These are phyloP conservation scores for Acrobasis suavella DNA, from an alignment of 2,888 invertebrate species.

Conservation along the genomic window DNA sequence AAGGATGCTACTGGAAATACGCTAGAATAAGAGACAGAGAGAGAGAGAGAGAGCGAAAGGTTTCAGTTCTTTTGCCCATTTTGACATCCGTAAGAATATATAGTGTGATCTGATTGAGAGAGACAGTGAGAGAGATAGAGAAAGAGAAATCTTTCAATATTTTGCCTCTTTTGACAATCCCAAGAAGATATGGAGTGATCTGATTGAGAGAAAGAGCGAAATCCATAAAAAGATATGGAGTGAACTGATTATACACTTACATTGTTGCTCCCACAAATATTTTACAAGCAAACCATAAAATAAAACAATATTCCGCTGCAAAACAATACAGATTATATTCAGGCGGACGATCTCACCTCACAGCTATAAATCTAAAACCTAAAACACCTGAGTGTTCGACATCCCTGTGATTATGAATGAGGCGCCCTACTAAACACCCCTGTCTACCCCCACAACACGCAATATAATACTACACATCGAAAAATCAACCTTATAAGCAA, in stretches of 20 bases:
- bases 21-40: too few relatives aligned
- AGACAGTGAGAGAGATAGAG: too few relatives aligned
- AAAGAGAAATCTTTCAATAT: too few relatives aligned
- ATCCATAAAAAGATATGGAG: too few relatives aligned
- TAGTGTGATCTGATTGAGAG: too few relatives aligned
- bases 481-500: conserved; percentile 39
- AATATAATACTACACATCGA: conserved; percentile 25
- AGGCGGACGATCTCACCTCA: conserved; percentile 65
- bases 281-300: conserved; percentile 39
- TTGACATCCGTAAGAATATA: too few relatives aligned
- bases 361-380: conserved; percentile 75
- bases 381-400: conserved; percentile 79
- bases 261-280: conserved; percentile 3
- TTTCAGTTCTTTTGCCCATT: too few relatives aligned
- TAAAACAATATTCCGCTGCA: conserved; percentile 49
- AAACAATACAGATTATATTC: conserved; percentile 68
- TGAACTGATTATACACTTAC: not conserved
- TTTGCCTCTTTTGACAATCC: too few relatives aligned
- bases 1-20: too few relatives aligned
- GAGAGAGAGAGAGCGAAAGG: too few relatives aligned
- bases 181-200: too few relatives aligned
- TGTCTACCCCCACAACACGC: conserved; percentile 32
- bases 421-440: conserved; percentile 44
- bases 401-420: conserved; percentile 74
- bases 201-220: too few relatives aligned